Percentiles rank a stretch among this genome's conserved stretches.
These are phyloP conservation scores for Apomyelois bistriatella DNA, from an alignment of 2,888 invertebrate species.

Conservation along the genomic window DNA sequence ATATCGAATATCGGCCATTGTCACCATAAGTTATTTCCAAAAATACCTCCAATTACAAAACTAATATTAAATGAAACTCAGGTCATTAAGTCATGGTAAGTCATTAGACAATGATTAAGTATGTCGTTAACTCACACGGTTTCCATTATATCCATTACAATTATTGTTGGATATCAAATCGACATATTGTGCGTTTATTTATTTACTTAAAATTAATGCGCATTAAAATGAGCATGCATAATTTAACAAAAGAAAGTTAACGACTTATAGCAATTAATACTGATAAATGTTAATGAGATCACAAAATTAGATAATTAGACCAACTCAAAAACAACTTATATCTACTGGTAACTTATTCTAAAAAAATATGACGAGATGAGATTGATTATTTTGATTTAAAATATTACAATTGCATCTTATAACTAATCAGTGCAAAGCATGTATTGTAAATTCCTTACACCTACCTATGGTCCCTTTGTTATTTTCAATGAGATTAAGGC, in stretches of 20 bases:
- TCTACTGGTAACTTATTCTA: neutral
- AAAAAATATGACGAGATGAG: neutral
- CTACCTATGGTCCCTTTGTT: no score
- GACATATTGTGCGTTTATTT: neutral
- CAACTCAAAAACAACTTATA: neutral
- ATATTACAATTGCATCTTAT: neutral
- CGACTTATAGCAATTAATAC: constrained; percentile 13
- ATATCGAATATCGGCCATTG: no score
- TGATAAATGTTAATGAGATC: constrained; percentile 15
- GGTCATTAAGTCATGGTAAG: no score
- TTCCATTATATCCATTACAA: no score
- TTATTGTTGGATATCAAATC: no score
- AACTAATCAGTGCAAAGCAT: neutral
- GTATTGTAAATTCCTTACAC: neutral
- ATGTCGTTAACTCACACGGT: no score
- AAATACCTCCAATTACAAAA: no score
- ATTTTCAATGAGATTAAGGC: neutral
- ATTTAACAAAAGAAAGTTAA: constrained; percentile 11
- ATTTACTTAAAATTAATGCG: constrained; percentile 1
- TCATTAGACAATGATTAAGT: no score
- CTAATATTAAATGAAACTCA: no score
- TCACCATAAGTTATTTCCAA: no score
- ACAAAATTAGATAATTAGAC: constrained; percentile 11
- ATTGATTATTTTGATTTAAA: neutral
- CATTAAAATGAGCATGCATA: constrained; percentile 1